Evolutionary conservation across 2,888 invertebrate species (phyloP).

Genomic region (Dolichomitus sp.): DNA sequence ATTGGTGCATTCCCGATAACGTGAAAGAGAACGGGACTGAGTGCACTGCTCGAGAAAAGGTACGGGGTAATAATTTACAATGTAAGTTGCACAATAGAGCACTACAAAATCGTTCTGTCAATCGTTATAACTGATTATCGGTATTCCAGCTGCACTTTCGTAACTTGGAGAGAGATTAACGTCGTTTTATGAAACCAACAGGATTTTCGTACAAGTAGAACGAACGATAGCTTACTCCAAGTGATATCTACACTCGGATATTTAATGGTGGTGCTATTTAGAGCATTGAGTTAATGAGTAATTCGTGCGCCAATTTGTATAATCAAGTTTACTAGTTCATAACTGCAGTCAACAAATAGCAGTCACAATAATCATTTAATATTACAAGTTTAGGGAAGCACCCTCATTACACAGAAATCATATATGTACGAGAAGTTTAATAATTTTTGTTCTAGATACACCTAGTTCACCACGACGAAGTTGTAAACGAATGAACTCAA

Average conservation of each 20-base stretch:
- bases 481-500: too few relatives aligned
- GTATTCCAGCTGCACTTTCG: background rate
- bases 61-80: slow-evolving; percentile 12
- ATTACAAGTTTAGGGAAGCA: too few relatives aligned
- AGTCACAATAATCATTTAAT: too few relatives aligned
- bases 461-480: too few relatives aligned
- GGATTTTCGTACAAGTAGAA: background rate
- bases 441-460: too few relatives aligned
- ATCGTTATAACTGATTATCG: background rate
- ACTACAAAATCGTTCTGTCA: background rate
- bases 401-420: too few relatives aligned
- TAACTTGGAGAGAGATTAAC: background rate
- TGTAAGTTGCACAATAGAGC: background rate
- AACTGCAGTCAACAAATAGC: too few relatives aligned
- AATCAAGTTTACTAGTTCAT: too few relatives aligned
- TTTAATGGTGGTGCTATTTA: too few relatives aligned
- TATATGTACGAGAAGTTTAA: too few relatives aligned
- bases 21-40: slow-evolving; percentile 33
- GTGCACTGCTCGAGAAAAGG: background rate
- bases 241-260: background rate
- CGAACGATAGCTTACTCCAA: background rate
- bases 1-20: slow-evolving; percentile 19
- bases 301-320: too few relatives aligned
- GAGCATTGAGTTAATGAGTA: too few relatives aligned
- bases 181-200: background rate